Conservation (phyloP, 2,888 invertebrate species). For the Andrena bicolor region DNA sequence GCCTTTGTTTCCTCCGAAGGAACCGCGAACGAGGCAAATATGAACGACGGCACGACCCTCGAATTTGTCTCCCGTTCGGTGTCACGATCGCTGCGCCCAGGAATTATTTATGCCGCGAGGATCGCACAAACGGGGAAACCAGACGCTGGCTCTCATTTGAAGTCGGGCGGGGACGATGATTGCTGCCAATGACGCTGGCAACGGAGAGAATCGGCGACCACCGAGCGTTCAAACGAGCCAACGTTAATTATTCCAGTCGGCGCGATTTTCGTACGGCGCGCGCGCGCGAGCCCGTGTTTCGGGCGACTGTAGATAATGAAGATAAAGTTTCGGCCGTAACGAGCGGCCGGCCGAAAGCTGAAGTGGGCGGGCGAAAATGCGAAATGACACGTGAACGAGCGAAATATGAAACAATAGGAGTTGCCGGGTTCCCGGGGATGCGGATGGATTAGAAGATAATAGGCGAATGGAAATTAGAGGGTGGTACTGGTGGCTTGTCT, state of each 20-base stretch:
- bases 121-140: slow-evolving; percentile 12
- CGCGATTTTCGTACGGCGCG: slow-evolving; percentile 10
- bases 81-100: slow-evolving; percentile 24
- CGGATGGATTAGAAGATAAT: too few relatives aligned
- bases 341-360: slow-evolving; percentile 24
- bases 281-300: background rate
- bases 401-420: slow-evolving; percentile 24
- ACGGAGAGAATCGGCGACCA: background rate
- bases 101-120: slow-evolving; percentile 61
- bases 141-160: background rate
- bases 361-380: slow-evolving; percentile 19
- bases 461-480: background rate
- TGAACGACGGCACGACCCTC: slow-evolving; percentile 70
- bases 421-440: background rate
- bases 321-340: slow-evolving; percentile 42
- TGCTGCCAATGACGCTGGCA: background rate
- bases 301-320: slow-evolving; percentile 29
- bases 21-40: slow-evolving; percentile 80
- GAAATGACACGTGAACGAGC: slow-evolving; percentile 33
- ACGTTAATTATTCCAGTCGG: background rate
- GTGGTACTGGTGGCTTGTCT: background rate
- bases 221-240: background rate
- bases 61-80: slow-evolving; percentile 56
- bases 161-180: background rate
- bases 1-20: slow-evolving; percentile 80